Conservation (phyloP, 2,888 invertebrate species). For the Gari tellinella region DNA sequence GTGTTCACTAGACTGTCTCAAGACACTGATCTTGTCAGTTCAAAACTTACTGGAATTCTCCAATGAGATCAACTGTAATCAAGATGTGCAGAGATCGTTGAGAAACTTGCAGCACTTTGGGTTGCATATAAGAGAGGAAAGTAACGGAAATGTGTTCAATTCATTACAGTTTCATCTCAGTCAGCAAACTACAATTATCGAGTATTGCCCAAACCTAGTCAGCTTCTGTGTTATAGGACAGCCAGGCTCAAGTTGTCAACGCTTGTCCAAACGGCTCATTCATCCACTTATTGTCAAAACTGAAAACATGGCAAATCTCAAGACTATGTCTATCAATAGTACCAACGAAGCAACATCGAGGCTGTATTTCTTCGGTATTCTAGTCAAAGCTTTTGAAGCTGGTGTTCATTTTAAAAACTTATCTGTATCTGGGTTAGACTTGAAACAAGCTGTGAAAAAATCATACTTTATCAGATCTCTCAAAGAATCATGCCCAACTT, state of each 20-base stretch:
- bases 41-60: conserved; percentile 77
- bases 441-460: conserved; percentile 53
- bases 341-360: conserved; percentile 81
- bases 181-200: conserved; percentile 77
- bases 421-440: conserved; percentile 54
- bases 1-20: conserved; percentile 68
- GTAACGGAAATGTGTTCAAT: conserved; percentile 64
- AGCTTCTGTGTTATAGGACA: conserved; percentile 79
- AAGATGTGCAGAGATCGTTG: conserved; percentile 71
- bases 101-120: conserved; percentile 71
- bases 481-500: conserved; percentile 62
- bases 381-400: conserved; percentile 74
- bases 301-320: conserved; percentile 73
- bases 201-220: conserved; percentile 78
- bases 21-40: conserved; percentile 76
- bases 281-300: conserved; percentile 78
- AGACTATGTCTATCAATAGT: conserved; percentile 77
- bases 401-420: conserved; percentile 52
- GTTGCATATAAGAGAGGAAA: conserved; percentile 76
- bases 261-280: conserved; percentile 77
- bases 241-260: conserved; percentile 75
- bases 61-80: conserved; percentile 71
- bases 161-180: conserved; percentile 76
- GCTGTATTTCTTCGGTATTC: conserved; percentile 81
- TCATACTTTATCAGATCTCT: conserved; percentile 51